phyloP scores from a whole-genome alignment of 2,113 vertebrate genomes.

The Halcyon senegalensis region DNA sequence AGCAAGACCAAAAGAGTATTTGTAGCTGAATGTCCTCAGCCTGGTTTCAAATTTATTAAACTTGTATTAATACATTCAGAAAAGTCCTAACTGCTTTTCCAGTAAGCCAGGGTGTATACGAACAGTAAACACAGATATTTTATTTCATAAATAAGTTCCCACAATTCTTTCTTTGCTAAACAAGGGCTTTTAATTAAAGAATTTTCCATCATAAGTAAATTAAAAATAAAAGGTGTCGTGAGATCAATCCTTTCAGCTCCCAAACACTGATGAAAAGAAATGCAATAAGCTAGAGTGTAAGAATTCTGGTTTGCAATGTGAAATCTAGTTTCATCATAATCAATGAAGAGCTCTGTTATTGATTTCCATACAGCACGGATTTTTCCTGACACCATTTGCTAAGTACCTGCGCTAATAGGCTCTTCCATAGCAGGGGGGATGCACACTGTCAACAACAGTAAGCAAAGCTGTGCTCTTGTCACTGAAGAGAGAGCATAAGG shows the following conservation, averaged over 20 bases:
- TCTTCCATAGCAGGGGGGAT: not conserved
- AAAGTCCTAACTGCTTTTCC: not conserved
- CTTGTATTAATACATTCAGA: not conserved
- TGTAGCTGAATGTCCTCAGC: not conserved
- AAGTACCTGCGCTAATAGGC: not conserved
- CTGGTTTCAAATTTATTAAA: slow-evolving; percentile 3
- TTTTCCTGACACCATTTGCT: not conserved
- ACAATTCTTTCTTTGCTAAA: not conserved
- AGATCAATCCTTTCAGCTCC: slow-evolving; percentile 3
- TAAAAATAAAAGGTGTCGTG: not conserved
- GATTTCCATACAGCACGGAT: not conserved
- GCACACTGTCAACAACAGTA: not conserved
- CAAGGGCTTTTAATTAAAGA: not conserved
- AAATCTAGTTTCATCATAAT: not conserved
- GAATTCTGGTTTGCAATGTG: not conserved
- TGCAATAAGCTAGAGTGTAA: not conserved
- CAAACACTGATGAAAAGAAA: not conserved
- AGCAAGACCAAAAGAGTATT: not conserved
- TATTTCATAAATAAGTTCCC: not conserved
- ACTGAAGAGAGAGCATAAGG: not conserved
- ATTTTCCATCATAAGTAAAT: not conserved
- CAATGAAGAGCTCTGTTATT: slow-evolving; percentile 7
- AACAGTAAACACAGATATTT: not conserved
- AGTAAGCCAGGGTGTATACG: not conserved
- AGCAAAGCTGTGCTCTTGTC: not conserved